A percentile compares a stretch with the other conserved stretches of the same genome.
Evolutionary conservation across 1,140 invertebrate species (phyloP).

Genomic region (Kradibia gibbosae): DNA sequence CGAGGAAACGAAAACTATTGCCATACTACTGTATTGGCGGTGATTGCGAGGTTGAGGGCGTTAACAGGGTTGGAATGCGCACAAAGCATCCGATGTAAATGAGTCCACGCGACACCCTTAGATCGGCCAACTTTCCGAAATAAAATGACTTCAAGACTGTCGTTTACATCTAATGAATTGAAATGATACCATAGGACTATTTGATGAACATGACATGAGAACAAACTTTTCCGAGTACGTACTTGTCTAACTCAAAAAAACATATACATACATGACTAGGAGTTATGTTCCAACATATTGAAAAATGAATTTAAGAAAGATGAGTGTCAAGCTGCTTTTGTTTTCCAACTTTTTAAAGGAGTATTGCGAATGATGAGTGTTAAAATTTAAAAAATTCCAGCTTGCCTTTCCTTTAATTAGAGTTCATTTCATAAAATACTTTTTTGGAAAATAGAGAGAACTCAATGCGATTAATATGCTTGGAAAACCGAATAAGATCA

Average conservation of each 20-base stretch:
- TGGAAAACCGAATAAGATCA: too few species aligned
- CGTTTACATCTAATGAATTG: background rate
- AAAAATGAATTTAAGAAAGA: too few species aligned
- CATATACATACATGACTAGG: too few species aligned
- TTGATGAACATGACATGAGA: background rate
- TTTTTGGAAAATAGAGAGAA: too few species aligned
- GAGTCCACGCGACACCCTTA: background rate
- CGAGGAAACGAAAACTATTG: constrained; percentile 24
- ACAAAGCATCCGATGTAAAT: constrained; percentile 43
- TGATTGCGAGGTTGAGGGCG: constrained; percentile 11
- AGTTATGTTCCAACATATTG: background rate
- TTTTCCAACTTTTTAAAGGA: too few species aligned
- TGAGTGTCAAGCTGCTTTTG: too few species aligned
- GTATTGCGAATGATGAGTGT: too few species aligned
- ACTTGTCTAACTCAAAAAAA: background rate
- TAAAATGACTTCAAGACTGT: background rate
- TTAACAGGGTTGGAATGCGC: background rate
- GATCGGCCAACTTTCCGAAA: constrained; percentile 25
- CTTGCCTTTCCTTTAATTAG: too few species aligned
- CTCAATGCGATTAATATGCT: too few species aligned
- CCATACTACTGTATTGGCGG: background rate
- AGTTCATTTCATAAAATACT: too few species aligned
- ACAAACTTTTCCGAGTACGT: background rate
- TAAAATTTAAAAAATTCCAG: too few species aligned
- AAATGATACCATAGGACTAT: background rate